Evolutionary conservation across 1,140 invertebrate genomes (phyloP).

Genomic region (Acyrthosiphon pisum): DNA sequence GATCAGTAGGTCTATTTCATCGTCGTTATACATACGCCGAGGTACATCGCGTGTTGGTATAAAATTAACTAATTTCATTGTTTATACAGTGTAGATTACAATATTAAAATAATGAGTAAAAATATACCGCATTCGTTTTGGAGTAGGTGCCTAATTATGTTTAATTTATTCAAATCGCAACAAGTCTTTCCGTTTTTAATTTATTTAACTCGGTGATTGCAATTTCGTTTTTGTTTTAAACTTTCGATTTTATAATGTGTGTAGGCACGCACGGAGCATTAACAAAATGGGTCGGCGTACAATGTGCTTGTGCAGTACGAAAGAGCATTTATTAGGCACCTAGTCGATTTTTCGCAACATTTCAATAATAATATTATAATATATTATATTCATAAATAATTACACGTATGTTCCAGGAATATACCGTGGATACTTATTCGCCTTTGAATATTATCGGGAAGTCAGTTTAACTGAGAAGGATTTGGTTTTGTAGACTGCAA

Average conservation of each 20-base stretch:
- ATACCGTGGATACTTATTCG: neutral
- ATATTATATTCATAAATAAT: neutral
- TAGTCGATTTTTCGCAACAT: neutral
- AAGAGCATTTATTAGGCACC: neutral
- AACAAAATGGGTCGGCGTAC: neutral
- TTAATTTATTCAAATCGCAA: neutral
- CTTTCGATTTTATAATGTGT: neutral
- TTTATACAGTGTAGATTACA: constrained; percentile 11
- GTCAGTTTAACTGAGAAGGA: neutral
- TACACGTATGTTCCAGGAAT: neutral
- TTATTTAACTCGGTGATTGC: neutral
- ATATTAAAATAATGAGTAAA: constrained; percentile 16
- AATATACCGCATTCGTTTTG: neutral
- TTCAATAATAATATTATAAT: neutral
- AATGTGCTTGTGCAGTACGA: neutral
- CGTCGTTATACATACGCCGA: neutral
- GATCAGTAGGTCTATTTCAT: neutral
- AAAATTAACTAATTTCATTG: neutral
- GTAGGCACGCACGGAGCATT: neutral
- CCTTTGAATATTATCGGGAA: neutral
- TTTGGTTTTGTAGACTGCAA: neutral
- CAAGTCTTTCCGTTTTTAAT: constrained; percentile 1
- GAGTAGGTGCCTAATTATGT: neutral
- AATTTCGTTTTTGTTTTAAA: constrained; percentile 7
- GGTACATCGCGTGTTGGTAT: neutral